A percentile compares a stretch with the other conserved stretches of the same genome.
Conservation (phyloP, 2,113 vertebrate species). For the Numida meleagris region DNA sequence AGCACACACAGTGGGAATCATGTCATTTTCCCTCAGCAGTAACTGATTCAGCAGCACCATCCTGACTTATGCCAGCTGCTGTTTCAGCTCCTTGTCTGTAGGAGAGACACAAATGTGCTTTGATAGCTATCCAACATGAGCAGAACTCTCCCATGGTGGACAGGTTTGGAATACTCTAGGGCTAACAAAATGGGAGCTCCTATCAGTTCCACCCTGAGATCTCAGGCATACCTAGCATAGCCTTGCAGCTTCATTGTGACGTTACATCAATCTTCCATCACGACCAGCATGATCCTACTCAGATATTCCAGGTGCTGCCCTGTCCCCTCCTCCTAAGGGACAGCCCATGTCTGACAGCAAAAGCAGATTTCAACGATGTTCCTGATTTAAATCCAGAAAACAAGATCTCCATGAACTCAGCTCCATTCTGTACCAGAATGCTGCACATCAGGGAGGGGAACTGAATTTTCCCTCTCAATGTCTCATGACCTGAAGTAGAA, state of each 20-base stretch:
- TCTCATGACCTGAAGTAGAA: background rate
- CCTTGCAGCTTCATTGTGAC: background rate
- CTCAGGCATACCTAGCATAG: background rate
- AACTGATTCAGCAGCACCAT: background rate
- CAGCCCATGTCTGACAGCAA: background rate
- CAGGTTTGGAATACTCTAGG: background rate
- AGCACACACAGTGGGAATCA: background rate
- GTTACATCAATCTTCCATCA: background rate
- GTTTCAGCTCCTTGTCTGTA: background rate
- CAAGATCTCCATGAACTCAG: background rate
- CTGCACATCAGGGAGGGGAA: background rate
- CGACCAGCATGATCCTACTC: background rate
- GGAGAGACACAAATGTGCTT: background rate
- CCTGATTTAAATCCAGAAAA: background rate
- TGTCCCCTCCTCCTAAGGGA: background rate
- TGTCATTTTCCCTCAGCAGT: background rate
- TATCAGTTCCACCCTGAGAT: background rate
- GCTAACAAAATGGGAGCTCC: background rate
- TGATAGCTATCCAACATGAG: background rate
- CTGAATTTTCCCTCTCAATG: background rate
- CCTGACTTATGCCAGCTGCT: background rate
- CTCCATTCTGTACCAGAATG: too few species aligned
- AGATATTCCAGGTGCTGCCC: background rate
- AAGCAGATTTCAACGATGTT: background rate
- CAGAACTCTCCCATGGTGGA: background rate